Percentiles rank a stretch among this genome's conserved stretches.
phyloP scores from a whole-genome alignment of 2,797 vertebrate species.

The Sebastes reedi region DNA sequence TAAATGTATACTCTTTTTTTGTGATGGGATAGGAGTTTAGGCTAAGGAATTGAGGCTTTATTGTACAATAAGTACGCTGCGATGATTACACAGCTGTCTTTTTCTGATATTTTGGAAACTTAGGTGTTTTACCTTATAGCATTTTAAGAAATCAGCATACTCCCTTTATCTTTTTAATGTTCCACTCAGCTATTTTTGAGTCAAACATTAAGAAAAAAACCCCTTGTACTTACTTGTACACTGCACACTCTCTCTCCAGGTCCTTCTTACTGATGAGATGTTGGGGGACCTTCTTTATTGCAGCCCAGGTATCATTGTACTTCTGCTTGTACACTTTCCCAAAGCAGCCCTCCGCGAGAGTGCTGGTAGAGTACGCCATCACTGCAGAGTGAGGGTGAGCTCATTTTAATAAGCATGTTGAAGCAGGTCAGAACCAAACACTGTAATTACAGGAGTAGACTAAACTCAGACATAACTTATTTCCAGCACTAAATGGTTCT shows the following conservation, averaged over 20 bases:
- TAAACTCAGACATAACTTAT: not conserved
- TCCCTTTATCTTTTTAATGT: not conserved
- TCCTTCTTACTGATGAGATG: constrained; percentile 62
- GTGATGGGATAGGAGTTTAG: not conserved
- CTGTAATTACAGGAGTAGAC: not conserved
- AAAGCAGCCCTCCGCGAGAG: constrained; percentile 79
- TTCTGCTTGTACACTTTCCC: constrained; percentile 82
- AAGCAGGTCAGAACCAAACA: not conserved
- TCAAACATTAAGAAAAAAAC: not conserved
- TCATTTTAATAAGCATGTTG: not conserved
- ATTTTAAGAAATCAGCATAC: not conserved
- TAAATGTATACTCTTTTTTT: no score
- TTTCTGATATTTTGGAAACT: not conserved
- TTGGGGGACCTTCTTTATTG: constrained; percentile 77
- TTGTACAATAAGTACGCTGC: not conserved
- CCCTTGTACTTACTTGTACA: constrained; percentile 76
- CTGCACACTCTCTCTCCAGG: constrained; percentile 77
- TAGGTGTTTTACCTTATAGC: not conserved
- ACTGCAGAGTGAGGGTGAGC: not conserved
- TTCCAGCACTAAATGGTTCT: not conserved
- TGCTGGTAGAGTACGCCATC: constrained; percentile 78
- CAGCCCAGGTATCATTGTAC: constrained; percentile 78
- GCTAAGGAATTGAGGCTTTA: not conserved
- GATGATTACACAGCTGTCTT: not conserved
- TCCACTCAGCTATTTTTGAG: not conserved